phyloP scores from a whole-genome alignment of 2,113 vertebrate species.

The Spilogale gracilis region DNA sequence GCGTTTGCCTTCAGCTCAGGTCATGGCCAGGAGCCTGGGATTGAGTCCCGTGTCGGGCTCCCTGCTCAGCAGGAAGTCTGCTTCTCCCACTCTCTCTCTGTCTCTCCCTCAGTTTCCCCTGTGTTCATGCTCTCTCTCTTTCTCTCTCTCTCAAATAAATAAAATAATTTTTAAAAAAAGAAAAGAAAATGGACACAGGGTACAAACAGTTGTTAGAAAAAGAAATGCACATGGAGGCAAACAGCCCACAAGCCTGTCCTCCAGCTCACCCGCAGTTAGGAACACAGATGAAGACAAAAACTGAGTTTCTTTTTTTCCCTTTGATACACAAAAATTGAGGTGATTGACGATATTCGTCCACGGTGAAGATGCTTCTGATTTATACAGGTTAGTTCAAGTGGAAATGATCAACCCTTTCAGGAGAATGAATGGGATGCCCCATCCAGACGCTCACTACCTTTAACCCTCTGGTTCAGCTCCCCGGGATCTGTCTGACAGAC shows the following conservation, averaged over 20 bases:
- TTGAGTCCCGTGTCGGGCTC: no score
- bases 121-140: no score
- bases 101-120: no score
- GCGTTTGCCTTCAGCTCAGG: no score
- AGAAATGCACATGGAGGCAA: neutral
- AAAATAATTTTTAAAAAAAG: no score
- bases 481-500: neutral
- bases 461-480: neutral
- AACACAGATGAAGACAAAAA: neutral
- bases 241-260: neutral
- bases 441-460: neutral
- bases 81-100: no score
- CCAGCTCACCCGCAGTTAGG: neutral
- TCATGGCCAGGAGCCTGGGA: no score
- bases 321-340: neutral
- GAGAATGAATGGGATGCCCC: neutral
- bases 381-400: neutral
- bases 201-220: neutral
- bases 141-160: no score
- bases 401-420: neutral
- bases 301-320: neutral
- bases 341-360: neutral
- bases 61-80: no score
- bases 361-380: fast-evolving
- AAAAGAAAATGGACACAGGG: neutral